A percentile compares a stretch with the other conserved stretches of the same genome.
Conservation (phyloP, 2,888 invertebrate species). For the Epirrhoe alternata region DNA sequence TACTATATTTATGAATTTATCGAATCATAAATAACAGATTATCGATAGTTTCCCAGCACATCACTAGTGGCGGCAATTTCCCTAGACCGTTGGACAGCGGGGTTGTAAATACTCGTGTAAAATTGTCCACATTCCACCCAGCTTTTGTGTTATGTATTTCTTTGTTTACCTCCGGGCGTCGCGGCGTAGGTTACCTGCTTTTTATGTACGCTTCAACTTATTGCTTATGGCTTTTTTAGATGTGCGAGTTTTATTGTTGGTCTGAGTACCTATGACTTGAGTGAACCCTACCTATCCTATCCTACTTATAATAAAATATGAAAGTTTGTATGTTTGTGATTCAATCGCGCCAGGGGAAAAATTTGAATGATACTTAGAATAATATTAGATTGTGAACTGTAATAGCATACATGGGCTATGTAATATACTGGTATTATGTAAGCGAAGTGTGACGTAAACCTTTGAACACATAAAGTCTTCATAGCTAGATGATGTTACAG, state of each 20-base stretch:
- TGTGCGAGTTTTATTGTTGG: slow-evolving; percentile 23
- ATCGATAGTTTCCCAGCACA: slow-evolving; percentile 44
- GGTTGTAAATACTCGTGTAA: slow-evolving; percentile 85
- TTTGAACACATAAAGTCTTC: too few species aligned
- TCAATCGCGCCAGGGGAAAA: too few species aligned
- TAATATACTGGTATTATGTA: too few species aligned
- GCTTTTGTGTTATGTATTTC: slow-evolving; percentile 82
- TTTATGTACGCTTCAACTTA: slow-evolving; percentile 33
- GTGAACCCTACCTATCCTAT: too few species aligned
- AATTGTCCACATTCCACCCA: slow-evolving; percentile 83
- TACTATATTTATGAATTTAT: not conserved
- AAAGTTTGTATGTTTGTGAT: too few species aligned
- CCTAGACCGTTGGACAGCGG: slow-evolving; percentile 84
- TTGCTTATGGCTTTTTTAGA: slow-evolving; percentile 35
- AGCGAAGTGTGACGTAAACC: too few species aligned
- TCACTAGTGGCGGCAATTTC: slow-evolving; percentile 69
- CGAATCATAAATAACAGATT: slow-evolving; percentile 2
- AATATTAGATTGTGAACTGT: too few species aligned
- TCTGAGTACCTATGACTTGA: not conserved
- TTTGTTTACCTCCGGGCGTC: slow-evolving; percentile 73
- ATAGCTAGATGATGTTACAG: too few species aligned
- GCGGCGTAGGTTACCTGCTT: slow-evolving; percentile 47
- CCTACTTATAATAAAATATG: too few species aligned
- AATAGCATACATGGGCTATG: too few species aligned
- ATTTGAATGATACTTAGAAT: too few species aligned